Percentiles rank a stretch among this genome's conserved stretches.
phyloP scores from a whole-genome alignment of 2,113 vertebrate species.

The Mastomys coucha region DNA sequence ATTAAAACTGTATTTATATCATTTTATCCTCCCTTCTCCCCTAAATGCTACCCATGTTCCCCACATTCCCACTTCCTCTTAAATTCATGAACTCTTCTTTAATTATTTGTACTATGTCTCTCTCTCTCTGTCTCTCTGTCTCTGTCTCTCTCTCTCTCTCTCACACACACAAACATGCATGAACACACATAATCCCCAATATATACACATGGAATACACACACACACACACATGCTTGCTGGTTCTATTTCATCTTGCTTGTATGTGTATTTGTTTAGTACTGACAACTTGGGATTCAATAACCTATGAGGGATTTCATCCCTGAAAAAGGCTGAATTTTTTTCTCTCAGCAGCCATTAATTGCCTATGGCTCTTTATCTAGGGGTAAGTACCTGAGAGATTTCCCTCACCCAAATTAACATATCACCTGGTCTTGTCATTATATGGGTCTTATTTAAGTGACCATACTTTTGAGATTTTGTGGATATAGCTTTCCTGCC shows the following conservation, averaged over 20 bases:
- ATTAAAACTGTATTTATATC: not conserved
- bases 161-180: not conserved
- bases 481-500: not conserved
- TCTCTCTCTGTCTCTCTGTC: not conserved
- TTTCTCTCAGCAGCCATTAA: not conserved
- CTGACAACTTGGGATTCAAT: not conserved
- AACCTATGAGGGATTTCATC: not conserved
- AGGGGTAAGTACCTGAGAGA: not conserved
- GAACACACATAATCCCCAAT: not conserved
- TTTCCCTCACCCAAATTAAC: not conserved
- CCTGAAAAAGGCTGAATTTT: not conserved
- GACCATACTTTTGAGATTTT: not conserved
- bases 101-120: not conserved
- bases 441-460: not conserved
- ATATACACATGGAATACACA: not conserved
- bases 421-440: not conserved
- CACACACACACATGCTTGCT: not conserved
- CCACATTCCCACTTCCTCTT: not conserved
- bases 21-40: not conserved
- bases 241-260: not conserved
- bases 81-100: not conserved
- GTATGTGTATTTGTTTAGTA: not conserved
- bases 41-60: not conserved
- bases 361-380: not conserved
- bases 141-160: not conserved